phyloP scores from a whole-genome alignment of 2,797 vertebrate species.

The Gobio occitaniae region DNA sequence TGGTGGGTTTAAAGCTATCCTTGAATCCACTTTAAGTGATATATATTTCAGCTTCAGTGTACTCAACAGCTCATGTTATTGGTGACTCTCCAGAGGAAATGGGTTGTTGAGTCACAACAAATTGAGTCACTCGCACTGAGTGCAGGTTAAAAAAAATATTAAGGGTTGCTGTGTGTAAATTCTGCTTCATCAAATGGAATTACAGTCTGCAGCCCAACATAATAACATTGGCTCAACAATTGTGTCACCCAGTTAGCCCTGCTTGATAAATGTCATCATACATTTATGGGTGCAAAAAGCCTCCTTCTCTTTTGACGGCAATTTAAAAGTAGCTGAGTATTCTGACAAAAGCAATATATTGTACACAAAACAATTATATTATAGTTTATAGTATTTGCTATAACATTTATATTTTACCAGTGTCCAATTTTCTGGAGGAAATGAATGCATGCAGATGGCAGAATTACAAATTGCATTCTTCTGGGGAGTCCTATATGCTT shows the following conservation, averaged over 20 bases:
- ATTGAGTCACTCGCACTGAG: conserved; percentile 4
- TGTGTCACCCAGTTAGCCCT: neutral
- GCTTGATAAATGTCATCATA: neutral
- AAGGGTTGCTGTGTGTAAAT: neutral
- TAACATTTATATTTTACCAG: neutral
- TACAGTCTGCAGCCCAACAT: neutral
- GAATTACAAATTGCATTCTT: neutral
- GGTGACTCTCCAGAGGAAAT: conserved; percentile 37
- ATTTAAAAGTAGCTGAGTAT: neutral
- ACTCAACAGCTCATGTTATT: conserved; percentile 46
- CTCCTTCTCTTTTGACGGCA: neutral
- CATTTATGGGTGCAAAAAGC: neutral
- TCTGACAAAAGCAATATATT: neutral
- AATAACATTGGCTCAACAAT: neutral
- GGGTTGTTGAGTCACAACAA: conserved; percentile 37
- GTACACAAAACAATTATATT: neutral
- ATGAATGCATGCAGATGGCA: neutral
- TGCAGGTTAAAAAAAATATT: neutral
- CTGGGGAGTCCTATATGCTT: neutral
- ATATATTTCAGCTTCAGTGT: conserved; percentile 56
- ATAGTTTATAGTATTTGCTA: neutral
- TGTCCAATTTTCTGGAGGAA: neutral
- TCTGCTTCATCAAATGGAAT: neutral
- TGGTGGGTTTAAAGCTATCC: conserved; percentile 53
- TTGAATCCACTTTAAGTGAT: conserved; percentile 52